A percentile compares a stretch with the other conserved stretches of the same genome.
phyloP scores from a whole-genome alignment of 2,888 invertebrate species.

The Agonopterix heracliana region DNA sequence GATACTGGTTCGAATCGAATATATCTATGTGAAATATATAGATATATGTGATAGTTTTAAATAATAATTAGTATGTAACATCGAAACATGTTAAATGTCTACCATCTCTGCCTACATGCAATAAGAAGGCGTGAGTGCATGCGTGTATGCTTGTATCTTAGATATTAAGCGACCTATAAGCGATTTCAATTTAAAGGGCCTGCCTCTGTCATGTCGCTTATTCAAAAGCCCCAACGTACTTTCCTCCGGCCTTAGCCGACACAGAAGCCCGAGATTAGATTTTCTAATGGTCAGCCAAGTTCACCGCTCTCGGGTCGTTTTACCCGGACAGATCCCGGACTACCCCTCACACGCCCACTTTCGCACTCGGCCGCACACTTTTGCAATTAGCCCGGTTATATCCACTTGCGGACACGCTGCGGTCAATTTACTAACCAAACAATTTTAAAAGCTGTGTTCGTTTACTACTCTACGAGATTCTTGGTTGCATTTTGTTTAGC shows the following conservation, averaged over 20 bases:
- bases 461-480: conserved; percentile 8
- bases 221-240: conserved; percentile 11
- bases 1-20: too few species aligned
- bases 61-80: too few species aligned
- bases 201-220: too few species aligned
- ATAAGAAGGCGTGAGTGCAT: too few species aligned
- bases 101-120: too few species aligned
- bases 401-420: background rate
- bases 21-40: too few species aligned
- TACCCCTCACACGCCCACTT: conserved; percentile 3
- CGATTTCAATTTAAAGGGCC: too few species aligned
- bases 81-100: too few species aligned
- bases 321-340: conserved; percentile 14
- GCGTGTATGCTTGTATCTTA: too few species aligned
- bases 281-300: conserved; percentile 42
- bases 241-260: conserved; percentile 22
- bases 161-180: too few species aligned
- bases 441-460: conserved; percentile 9
- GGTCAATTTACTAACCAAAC: conserved; percentile 11
- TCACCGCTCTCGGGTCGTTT: conserved; percentile 37
- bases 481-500: conserved; percentile 4
- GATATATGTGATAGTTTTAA: too few species aligned
- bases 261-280: conserved; percentile 47
- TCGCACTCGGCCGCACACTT: conserved; percentile 4
- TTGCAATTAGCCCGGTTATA: conserved; percentile 7